phyloP scores from a whole-genome alignment of 2,797 vertebrate genomes.

The Allochrocebus solatus region DNA sequence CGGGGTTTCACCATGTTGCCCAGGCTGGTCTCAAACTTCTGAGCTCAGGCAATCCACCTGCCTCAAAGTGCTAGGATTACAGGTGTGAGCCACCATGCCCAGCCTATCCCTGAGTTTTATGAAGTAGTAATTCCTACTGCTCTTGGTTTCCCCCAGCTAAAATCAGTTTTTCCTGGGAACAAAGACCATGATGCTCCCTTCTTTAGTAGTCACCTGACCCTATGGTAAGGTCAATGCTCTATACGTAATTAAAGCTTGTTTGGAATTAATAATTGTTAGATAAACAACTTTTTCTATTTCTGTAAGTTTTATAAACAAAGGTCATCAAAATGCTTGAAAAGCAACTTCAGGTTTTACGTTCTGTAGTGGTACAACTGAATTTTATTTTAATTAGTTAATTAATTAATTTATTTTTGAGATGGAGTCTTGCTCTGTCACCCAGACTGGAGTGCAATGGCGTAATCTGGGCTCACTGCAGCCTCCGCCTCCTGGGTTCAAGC shows the following conservation, averaged over 20 bases:
- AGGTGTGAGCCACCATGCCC: not conserved
- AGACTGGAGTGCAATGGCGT: no score
- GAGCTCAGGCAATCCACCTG: not conserved
- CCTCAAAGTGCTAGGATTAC: not conserved
- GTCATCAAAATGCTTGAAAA: no score
- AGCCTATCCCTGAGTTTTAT: not conserved
- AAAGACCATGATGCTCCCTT: not conserved
- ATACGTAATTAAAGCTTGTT: not conserved
- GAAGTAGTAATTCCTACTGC: not conserved
- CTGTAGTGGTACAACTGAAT: no score
- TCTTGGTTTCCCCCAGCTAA: not conserved
- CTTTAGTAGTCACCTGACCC: not conserved
- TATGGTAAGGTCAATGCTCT: not conserved
- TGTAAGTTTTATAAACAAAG: not conserved
- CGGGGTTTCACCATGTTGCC: not conserved
- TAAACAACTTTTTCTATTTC: not conserved
- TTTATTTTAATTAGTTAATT: no score
- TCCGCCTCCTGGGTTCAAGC: no score
- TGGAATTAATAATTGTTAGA: not conserved
- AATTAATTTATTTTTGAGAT: no score
- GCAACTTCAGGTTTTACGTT: no score
- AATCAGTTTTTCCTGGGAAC: not conserved
- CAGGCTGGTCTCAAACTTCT: not conserved
- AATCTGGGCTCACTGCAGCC: no score
- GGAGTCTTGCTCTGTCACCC: no score